Evolutionary conservation across 2,888 invertebrate genomes (phyloP).

Genomic region (Cyclophora albipunctata): DNA sequence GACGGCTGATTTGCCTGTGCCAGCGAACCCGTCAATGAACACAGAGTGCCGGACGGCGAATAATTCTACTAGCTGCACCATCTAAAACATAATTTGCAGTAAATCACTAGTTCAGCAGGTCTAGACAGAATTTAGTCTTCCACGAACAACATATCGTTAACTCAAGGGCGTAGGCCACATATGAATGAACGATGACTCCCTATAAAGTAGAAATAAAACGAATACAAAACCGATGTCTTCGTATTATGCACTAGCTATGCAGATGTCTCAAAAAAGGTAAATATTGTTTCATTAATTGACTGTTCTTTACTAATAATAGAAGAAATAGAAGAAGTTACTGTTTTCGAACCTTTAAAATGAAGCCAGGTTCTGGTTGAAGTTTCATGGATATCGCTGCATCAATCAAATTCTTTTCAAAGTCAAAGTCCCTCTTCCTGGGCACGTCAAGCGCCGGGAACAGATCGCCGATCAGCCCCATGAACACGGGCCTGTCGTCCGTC

Average conservation of each 20-base stretch:
- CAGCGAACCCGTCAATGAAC: slow-evolving; percentile 89
- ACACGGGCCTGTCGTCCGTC: slow-evolving; percentile 92
- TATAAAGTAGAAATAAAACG: no score
- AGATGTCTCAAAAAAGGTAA: no score
- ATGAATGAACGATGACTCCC: no score
- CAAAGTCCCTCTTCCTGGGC: slow-evolving; percentile 88
- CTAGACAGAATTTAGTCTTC: no score
- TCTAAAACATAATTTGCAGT: slow-evolving; percentile 54
- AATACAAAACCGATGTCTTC: no score
- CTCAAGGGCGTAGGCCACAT: no score
- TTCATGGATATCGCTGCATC: slow-evolving; percentile 87
- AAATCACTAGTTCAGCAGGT: neutral
- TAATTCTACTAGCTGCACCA: slow-evolving; percentile 93
- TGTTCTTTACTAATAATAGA: no score
- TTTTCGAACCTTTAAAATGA: slow-evolving; percentile 81
- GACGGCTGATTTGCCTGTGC: slow-evolving; percentile 94
- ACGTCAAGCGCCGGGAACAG: slow-evolving; percentile 94
- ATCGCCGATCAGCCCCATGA: slow-evolving; percentile 95
- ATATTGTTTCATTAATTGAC: no score
- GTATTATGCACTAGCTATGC: no score
- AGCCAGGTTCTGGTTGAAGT: slow-evolving; percentile 93
- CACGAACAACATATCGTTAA: no score
- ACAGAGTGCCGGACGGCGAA: slow-evolving; percentile 96
- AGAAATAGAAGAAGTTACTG: no score
- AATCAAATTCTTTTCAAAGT: slow-evolving; percentile 87